phyloP scores from a whole-genome alignment of 2,113 vertebrate species.

The Astur gentilis region DNA sequence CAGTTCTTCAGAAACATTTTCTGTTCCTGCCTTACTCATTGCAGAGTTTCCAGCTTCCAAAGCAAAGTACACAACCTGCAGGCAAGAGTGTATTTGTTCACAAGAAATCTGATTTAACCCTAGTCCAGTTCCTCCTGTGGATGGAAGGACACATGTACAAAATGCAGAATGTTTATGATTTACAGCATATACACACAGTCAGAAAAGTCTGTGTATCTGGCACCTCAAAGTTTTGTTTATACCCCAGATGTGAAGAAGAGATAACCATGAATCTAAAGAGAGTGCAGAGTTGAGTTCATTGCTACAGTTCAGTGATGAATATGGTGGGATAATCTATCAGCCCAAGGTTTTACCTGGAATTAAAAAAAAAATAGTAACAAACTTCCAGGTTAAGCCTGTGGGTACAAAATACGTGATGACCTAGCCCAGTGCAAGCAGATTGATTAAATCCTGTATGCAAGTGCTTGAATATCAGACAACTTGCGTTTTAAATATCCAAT shows the following conservation, averaged over 20 bases:
- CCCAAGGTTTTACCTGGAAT: not conserved
- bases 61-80: not conserved
- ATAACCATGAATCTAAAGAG: not conserved
- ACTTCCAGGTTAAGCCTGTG: not conserved
- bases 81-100: not conserved
- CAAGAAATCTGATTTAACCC: not conserved
- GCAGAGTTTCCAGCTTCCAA: not conserved
- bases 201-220: not conserved
- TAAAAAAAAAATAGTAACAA: not conserved
- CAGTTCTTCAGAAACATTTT: not conserved
- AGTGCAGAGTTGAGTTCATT: not conserved
- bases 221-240: not conserved
- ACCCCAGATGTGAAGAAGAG: not conserved
- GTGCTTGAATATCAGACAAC: not conserved
- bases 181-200: not conserved
- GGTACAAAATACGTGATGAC: not conserved
- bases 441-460: not conserved
- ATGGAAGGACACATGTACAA: not conserved
- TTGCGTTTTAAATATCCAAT: not conserved
- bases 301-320: not conserved
- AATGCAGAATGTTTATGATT: not conserved
- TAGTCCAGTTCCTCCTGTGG: not conserved
- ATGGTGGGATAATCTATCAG: not conserved
- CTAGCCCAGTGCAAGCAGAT: not conserved
- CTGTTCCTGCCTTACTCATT: not conserved